Percentiles rank a stretch among this genome's conserved stretches.
These are phyloP conservation scores for Dascillus cervinus DNA, from an alignment of 2,888 invertebrate genomes.

Conservation along the genomic window DNA sequence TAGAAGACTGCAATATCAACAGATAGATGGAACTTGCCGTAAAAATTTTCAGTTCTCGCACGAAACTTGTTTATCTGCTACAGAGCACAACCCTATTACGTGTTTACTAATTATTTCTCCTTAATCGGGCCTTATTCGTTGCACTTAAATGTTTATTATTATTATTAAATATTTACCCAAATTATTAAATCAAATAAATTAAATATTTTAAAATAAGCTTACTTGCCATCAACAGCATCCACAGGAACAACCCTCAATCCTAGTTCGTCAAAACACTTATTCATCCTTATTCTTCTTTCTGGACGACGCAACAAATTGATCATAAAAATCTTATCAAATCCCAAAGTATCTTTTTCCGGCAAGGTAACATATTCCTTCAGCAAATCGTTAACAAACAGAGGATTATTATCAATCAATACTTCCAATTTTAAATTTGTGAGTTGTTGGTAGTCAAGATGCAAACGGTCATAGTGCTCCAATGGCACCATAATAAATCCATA, in stretches of 20 bases:
- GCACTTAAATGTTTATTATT: too few relatives aligned
- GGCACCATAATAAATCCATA: conserved; percentile 84
- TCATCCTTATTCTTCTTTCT: conserved; percentile 75
- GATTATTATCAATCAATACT: conserved; percentile 55
- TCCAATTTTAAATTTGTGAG: conserved; percentile 69
- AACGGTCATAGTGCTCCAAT: conserved; percentile 57
- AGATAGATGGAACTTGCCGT: too few relatives aligned
- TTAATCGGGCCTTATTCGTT: too few relatives aligned
- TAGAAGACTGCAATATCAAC: too few relatives aligned
- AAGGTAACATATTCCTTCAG: conserved; percentile 32
- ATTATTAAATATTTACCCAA: too few relatives aligned
- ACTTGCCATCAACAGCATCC: conserved; percentile 89
- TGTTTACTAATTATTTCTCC: too few relatives aligned
- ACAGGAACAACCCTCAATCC: conserved; percentile 69
- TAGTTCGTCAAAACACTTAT: conserved; percentile 66
- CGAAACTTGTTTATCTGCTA: too few relatives aligned
- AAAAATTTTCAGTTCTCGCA: too few relatives aligned
- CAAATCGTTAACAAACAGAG: conserved; percentile 40
- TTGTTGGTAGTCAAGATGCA: conserved; percentile 58
- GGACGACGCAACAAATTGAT: conserved; percentile 83
- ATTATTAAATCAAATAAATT: conserved; percentile 1
- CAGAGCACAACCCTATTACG: too few relatives aligned
- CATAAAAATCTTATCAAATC: conserved; percentile 77
- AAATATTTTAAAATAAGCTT: conserved; percentile 34
- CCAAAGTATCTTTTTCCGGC: conserved; percentile 54